Base-by-base conservation (phyloP, 2,888 invertebrate genomes). In the Tiliacea aurago region DNA sequence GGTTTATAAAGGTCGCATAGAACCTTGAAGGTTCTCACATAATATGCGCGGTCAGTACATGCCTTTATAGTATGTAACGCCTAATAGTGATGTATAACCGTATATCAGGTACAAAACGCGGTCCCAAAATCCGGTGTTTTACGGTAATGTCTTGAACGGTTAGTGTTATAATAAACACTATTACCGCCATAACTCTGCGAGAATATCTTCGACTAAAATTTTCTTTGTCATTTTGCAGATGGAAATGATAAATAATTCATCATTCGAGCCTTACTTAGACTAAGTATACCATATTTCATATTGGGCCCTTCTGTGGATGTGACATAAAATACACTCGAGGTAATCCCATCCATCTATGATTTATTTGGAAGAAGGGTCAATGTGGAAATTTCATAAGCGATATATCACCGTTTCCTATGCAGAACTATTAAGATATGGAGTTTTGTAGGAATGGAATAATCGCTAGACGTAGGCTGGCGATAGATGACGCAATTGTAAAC, bases 261-360 rank as follows among this genome's bases (percentile, higher is more conserved):
- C 93, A 93, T 93, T 93, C 88, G 89, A 90, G 93, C 94, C 93
- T 94, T 95, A 94, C 94, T 95, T 94, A 95, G 93, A 91, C 93
- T 94, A 95, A 95, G 94, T 95, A 94, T 91, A 93, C 92, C 94
- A 95, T 95, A 95, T 94, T 94, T 95, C 94, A 95, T 92, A 94
- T 92, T 83, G 89, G 90, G 91, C 93, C 94, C 94, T 95, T 94
- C 92, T 93, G 92, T 93, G 92, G 92, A 92, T 93, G 92, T 91
- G 95, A 95, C 95, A 91, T 95, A 94, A 95, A 95, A 95, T 95
- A 95, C 94, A 94, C 84, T 76, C 92, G 90, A 91, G 93, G 93
- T 95, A 95, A 95, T 95, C 95, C 95, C 93, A 95, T 95, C 95
- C 92, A 95, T 95, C 90, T 90, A 91, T 95, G 95, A 95, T 95